Base-by-base conservation (phyloP, 2,797 vertebrate genomes). In the Pelodytes ibericus region DNA sequence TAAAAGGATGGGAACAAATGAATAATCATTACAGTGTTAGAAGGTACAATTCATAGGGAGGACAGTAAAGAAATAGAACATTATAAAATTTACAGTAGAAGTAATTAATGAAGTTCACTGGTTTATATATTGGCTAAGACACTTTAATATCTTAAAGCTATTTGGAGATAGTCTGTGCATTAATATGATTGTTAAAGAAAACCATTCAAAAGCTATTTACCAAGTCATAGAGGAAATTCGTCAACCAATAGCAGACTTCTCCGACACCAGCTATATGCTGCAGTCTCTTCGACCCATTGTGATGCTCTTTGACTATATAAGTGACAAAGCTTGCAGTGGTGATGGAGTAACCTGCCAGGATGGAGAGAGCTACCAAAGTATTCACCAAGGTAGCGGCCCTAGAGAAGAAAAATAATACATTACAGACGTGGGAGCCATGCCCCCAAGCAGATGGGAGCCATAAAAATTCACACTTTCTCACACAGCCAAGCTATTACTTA, bases 201-300 rank as follows among this genome's bases (percentile, higher is more conserved):
- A 39, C 36, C 36, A 39, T 2, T 18, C 13, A n/a, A 16, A 53
- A 3, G 6, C 8, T 22, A 53, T 90, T 93, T 93, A 99, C 97
- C 94, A 99, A 94, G 86, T 99, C 97, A 65, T 95, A 98, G 81
- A 97, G 30, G 91, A 97, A 98, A 89, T 96, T 98, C 58, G 95
- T 91, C 71, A 88, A 82, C 97, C 97, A 99, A 87, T 97, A 98
- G 82, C 94, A 92, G 8, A 92, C 91, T 84, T 97, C 95, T 0
- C 95, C 91, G 9, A 99, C 84, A 81, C 96, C 96, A 7, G 95
- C 94, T 70, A 98, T 98, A 86, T 98, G 96, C 85, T 99, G 97
- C 71, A 98, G 86, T 81, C 93, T 93, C 84, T 97, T 98, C 82
- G 94, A 92, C 79, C 96, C 96, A 13, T 86, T 96, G 84, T 96